Conservation (phyloP, 2,113 vertebrate species). For the Ancistrus triradiatus region DNA sequence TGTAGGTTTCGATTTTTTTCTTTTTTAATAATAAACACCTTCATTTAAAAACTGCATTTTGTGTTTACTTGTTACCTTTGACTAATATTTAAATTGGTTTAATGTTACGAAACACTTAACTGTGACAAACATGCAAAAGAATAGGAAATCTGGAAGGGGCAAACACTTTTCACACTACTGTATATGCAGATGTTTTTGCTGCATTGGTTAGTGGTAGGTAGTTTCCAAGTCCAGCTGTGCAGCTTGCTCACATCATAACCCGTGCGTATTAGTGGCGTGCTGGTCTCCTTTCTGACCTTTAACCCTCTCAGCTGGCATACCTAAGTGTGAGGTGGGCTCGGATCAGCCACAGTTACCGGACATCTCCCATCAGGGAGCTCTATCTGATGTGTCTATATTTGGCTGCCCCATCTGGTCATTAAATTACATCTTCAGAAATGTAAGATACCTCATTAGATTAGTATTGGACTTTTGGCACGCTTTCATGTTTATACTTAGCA, state of each 20-base stretch:
- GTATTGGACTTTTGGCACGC: background rate
- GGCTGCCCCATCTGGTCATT: conserved; percentile 1
- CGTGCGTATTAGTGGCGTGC: background rate
- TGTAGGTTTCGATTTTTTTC: too few relatives aligned
- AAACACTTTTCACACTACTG: too few relatives aligned
- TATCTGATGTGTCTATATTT: conserved; percentile 10
- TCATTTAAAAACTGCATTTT: too few relatives aligned
- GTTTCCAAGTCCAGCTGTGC: background rate
- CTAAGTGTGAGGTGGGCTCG: background rate
- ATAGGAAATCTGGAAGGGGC: too few relatives aligned
- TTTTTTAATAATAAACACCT: too few relatives aligned
- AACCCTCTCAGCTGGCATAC: background rate
- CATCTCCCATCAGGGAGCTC: background rate
- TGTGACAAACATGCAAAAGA: too few relatives aligned
- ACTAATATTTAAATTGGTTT: too few relatives aligned
- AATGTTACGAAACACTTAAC: too few relatives aligned
- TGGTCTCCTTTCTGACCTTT: conserved; percentile 5
- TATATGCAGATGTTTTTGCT: too few relatives aligned
- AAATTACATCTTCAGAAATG: conserved; percentile 1
- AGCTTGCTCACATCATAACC: background rate
- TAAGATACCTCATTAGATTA: background rate
- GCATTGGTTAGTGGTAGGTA: background rate
- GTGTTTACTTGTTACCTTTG: too few relatives aligned
- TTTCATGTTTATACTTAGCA: background rate
- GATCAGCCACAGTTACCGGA: background rate